A percentile compares a stretch with the other conserved stretches of the same genome.
Evolutionary conservation across 2,888 invertebrate genomes (phyloP).

Genomic region (Pterobdella sp.): DNA sequence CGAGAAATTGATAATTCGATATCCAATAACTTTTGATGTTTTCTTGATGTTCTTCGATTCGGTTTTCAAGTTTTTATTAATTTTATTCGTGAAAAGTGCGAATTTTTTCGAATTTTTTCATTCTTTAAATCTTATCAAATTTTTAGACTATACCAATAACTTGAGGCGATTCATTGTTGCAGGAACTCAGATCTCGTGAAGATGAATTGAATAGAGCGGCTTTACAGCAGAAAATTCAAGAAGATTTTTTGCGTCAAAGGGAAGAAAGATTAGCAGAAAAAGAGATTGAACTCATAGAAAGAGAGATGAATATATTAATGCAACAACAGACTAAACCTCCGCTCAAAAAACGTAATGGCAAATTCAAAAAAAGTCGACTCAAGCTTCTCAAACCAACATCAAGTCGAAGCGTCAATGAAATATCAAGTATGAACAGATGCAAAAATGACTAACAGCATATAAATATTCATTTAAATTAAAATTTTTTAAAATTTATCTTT

Average conservation of each 20-base stretch:
- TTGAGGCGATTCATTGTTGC: constrained; percentile 38
- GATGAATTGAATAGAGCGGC: constrained; percentile 83
- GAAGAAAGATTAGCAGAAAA: constrained; percentile 73
- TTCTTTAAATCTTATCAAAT: not conserved
- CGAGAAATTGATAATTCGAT: too few relatives aligned
- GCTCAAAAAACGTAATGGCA: constrained; percentile 80
- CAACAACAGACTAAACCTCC: constrained; percentile 59
- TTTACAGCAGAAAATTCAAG: constrained; percentile 75
- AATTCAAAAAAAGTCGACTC: constrained; percentile 68
- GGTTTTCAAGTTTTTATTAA: not conserved
- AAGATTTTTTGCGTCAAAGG: constrained; percentile 74
- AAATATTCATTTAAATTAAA: not conserved
- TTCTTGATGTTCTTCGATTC: too few relatives aligned
- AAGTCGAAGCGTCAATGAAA: constrained; percentile 74
- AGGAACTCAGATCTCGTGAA: constrained; percentile 87
- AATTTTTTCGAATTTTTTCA: not conserved
- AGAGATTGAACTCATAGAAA: constrained; percentile 77
- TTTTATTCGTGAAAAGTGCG: not conserved
- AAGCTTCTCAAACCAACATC: constrained; percentile 66
- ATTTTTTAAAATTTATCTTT: not conserved
- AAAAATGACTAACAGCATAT: not conserved
- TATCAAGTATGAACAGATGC: constrained; percentile 58
- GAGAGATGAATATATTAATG: constrained; percentile 80
- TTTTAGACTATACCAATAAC: not conserved
- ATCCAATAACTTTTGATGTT: too few relatives aligned